Evolutionary conservation across 2,797 vertebrate genomes (phyloP), one percentile per base, ranked within the genome.

Genomic region (Staurois parvus): DNA sequence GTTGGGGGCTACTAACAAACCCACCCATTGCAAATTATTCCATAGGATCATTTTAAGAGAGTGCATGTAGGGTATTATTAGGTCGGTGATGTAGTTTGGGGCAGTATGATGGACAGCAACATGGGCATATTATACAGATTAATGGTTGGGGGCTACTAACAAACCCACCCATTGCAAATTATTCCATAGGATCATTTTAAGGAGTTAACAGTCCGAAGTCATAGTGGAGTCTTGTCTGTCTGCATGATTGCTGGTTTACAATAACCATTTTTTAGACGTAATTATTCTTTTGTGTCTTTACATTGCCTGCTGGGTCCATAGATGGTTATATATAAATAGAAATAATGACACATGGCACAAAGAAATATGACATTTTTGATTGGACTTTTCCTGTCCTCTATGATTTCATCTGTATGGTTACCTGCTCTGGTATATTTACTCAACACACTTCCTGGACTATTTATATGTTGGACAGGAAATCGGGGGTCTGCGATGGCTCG

Each of bases 401-500:
- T 52, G 62, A 68, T 77, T 76, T 73, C 76, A 83, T 81, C 45
- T 42, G 21, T 68, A 24, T 62, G n/a, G 24, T 81, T 74, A 88
- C 72, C 62, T 78, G 83, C 81, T 45, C 34, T 59, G 40, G 79
- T 34, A 34, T 84, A 62, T 72, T 80, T 83, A 56, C 59, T 59
- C 56, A 48, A 66, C 15, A 19, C 6, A 59, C 66, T 74, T 82
- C 79, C 74, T 82, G 64, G n/a, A 10, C 59, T 87, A 79, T 87
- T 87, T 87, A 56, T 87, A 42, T 83, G 56, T 88, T 88, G 89
- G 2, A 76, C 91, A 99, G 98, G 97, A 88, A 96, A 96, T 73
- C 95, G 91, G 72, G 95, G 95, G 2, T 96, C 96, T 0, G 97
- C 96, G 0, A 93, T 95, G 17, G 97, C 97, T 77, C 92, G 91